A percentile compares a stretch with the other conserved stretches of the same genome.
Evolutionary conservation across 1,140 invertebrate species (phyloP).

Genomic region (Carcinoscorpius rotundicauda): DNA sequence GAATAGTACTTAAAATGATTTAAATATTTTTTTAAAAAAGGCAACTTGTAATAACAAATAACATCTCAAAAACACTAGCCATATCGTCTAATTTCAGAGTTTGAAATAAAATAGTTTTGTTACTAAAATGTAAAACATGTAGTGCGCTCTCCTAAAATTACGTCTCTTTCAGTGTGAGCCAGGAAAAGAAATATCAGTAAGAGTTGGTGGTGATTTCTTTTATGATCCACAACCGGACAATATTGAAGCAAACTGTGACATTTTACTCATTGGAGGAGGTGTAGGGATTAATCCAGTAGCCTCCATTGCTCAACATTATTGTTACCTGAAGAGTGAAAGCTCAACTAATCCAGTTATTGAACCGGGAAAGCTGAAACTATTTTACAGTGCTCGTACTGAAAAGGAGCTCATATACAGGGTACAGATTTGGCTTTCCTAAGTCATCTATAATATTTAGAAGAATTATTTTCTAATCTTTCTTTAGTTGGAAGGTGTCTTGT

Average conservation of each 20-base stretch:
- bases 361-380: slow-evolving; percentile 22
- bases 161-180: slow-evolving; percentile 27
- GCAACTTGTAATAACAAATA: too few species aligned
- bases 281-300: slow-evolving; percentile 35
- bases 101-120: background rate
- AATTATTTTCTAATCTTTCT: too few species aligned
- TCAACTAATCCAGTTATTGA: background rate
- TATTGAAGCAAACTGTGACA: slow-evolving; percentile 16
- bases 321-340: slow-evolving; percentile 18
- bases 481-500: too few species aligned
- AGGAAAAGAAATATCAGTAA: slow-evolving; percentile 27
- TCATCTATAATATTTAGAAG: too few species aligned
- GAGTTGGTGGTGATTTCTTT: slow-evolving; percentile 33
- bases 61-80: background rate
- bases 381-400: slow-evolving; percentile 29
- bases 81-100: background rate
- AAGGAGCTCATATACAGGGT: slow-evolving; percentile 34
- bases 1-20: too few species aligned
- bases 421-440: background rate
- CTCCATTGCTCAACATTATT: slow-evolving; percentile 31
- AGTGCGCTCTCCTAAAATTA: slow-evolving; percentile 1
- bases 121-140: background rate
- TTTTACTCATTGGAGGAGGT: slow-evolving; percentile 35
- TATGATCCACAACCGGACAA: slow-evolving; percentile 25
- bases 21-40: too few species aligned